Conservation (phyloP, 1,140 invertebrate species). For the Zaprionus africanus region DNA sequence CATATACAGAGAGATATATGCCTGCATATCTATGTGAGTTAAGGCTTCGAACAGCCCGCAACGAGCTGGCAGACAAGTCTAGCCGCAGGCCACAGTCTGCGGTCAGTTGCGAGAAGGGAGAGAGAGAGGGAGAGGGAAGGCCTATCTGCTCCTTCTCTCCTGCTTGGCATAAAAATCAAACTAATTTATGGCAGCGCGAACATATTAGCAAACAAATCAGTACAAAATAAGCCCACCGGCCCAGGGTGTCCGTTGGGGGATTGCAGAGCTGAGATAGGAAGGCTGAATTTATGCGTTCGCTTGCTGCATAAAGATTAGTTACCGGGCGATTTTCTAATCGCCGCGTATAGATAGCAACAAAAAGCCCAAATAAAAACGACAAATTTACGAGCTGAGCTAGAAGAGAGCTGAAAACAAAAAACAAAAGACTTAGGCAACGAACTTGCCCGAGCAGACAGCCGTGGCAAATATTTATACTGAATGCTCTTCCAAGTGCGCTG, state of each 20-base stretch:
- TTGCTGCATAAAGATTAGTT: conserved; percentile 77
- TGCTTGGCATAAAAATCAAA: conserved; percentile 69
- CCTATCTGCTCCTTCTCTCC: not conserved
- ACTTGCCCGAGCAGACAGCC: conserved; percentile 22
- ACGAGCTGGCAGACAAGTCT: conserved; percentile 42
- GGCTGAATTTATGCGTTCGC: conserved; percentile 72
- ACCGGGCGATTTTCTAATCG: conserved; percentile 75
- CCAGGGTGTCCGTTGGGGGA: conserved; percentile 16
- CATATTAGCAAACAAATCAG: conserved; percentile 83
- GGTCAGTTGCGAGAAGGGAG: not conserved
- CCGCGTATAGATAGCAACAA: conserved; percentile 60
- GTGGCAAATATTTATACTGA: conserved; percentile 62
- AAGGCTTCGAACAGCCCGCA: conserved; percentile 18
- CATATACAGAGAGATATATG: not conserved
- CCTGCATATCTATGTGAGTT: conserved; percentile 24
- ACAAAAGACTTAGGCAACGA: conserved; percentile 62
- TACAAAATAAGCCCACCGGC: conserved; percentile 75
- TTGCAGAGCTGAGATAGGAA: conserved; percentile 38
- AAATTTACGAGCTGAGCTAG: conserved; percentile 62
- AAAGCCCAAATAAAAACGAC: conserved; percentile 72
- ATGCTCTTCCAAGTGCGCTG: conserved; percentile 24
- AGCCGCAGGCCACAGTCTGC: conserved; percentile 42
- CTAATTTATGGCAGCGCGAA: conserved; percentile 82
- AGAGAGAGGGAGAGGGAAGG: not conserved
- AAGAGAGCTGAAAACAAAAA: conserved; percentile 11